phyloP scores from a whole-genome alignment of 2,797 vertebrate species.

The Cossypha heuglini region DNA sequence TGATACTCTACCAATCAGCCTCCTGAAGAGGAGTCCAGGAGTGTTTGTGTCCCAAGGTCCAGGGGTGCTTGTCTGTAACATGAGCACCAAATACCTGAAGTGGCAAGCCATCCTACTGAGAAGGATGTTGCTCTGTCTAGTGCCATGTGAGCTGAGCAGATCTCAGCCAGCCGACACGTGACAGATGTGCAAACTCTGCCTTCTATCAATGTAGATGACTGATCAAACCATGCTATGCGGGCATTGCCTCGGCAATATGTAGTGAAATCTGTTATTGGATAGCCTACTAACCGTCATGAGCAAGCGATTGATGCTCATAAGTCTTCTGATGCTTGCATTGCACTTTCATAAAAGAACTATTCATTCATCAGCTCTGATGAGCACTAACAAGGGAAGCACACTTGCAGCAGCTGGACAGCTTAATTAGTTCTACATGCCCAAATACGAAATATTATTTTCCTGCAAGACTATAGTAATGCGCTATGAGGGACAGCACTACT shows the following conservation, averaged over 20 bases:
- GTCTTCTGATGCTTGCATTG: background rate
- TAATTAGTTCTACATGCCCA: background rate
- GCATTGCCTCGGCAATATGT: background rate
- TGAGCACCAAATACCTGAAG: background rate
- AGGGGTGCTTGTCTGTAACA: background rate
- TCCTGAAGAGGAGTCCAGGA: background rate
- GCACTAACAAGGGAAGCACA: conserved; percentile 4
- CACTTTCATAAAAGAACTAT: background rate
- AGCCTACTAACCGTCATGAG: background rate
- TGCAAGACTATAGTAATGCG: background rate
- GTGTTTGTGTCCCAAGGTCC: background rate
- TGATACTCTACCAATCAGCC: background rate
- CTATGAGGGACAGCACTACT: background rate
- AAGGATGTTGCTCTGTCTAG: background rate
- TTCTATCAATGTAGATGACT: background rate
- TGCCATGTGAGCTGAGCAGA: background rate
- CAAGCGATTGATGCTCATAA: background rate
- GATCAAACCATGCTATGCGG: background rate
- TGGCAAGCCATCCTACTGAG: background rate
- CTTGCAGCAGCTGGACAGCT: conserved; percentile 9
- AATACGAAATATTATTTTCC: conserved; percentile 1
- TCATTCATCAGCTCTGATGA: background rate
- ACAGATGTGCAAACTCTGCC: background rate
- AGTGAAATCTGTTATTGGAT: background rate
- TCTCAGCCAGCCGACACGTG: background rate